Evolutionary conservation across 1,140 invertebrate species (phyloP).

Genomic region (Apis laboriosa): DNA sequence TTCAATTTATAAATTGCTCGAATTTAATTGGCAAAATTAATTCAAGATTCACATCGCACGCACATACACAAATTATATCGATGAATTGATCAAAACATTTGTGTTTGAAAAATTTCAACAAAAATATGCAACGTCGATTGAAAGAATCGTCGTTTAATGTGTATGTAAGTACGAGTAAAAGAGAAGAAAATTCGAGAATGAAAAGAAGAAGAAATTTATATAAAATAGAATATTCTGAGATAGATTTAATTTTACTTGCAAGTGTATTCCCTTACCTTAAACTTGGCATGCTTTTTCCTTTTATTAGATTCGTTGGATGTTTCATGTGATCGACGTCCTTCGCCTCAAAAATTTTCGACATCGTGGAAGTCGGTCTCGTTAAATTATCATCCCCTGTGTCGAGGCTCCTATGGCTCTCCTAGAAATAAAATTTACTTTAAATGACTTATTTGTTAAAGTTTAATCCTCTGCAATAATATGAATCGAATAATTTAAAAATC

Average conservation of each 20-base stretch:
- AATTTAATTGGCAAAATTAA: slow-evolving; percentile 40
- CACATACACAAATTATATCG: slow-evolving; percentile 15
- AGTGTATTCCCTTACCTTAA: slow-evolving; percentile 85
- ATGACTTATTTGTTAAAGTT: no score
- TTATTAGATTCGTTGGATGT: slow-evolving; percentile 88
- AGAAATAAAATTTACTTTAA: slow-evolving; percentile 28
- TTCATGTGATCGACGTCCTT: slow-evolving; percentile 76
- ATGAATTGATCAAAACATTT: no score
- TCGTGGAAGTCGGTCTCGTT: slow-evolving; percentile 84
- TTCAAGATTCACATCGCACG: slow-evolving; percentile 14
- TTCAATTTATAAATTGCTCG: slow-evolving; percentile 23
- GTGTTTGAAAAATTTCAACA: no score
- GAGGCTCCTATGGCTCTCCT: slow-evolving; percentile 90
- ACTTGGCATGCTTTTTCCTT: slow-evolving; percentile 97
- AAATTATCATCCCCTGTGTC: slow-evolving; percentile 88
- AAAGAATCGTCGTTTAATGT: not conserved
- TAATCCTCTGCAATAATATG: no score
- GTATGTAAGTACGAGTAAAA: slow-evolving; percentile 57
- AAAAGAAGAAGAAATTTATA: slow-evolving; percentile 26
- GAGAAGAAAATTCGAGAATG: slow-evolving; percentile 25
- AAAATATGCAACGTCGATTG: no score
- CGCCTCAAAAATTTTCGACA: slow-evolving; percentile 83
- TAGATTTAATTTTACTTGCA: not conserved
- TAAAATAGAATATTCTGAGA: slow-evolving; percentile 11
- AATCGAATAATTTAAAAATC: no score